phyloP scores from a whole-genome alignment of 2,888 invertebrate genomes.

The Cheilosia variabilis region DNA sequence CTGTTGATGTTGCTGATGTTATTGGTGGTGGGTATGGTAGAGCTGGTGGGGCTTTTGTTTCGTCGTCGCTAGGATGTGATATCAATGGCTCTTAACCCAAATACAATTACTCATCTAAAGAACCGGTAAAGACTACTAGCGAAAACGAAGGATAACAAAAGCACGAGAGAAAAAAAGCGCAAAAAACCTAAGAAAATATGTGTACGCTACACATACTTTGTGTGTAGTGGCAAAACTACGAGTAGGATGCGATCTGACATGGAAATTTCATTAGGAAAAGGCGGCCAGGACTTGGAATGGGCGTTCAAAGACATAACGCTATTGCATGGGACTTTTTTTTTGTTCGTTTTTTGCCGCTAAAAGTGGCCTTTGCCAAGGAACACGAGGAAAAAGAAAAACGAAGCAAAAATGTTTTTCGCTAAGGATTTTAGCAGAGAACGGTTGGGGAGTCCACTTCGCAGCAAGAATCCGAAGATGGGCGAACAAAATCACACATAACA shows the following conservation, averaged over 20 bases:
- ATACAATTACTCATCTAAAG: constrained; percentile 78
- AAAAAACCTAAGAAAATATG: constrained; percentile 45
- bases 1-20: constrained; percentile 53
- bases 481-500: constrained; percentile 9
- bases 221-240: constrained; percentile 53
- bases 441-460: constrained; percentile 29
- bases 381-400: constrained; percentile 37
- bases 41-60: constrained; percentile 66
- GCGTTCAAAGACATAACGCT: constrained; percentile 72
- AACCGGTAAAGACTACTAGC: constrained; percentile 72
- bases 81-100: constrained; percentile 79
- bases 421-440: constrained; percentile 49
- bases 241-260: constrained; percentile 74
- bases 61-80: constrained; percentile 74
- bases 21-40: constrained; percentile 2
- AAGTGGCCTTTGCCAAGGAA: constrained; percentile 63
- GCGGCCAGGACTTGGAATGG: constrained; percentile 70
- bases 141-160: constrained; percentile 70
- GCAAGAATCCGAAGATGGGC: constrained; percentile 40
- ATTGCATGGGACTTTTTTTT: constrained; percentile 47
- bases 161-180: constrained; percentile 49
- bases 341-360: constrained; percentile 42
- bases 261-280: constrained; percentile 75
- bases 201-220: constrained; percentile 3
- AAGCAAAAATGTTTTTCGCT: constrained; percentile 54